Percentiles rank a stretch among this genome's conserved stretches.
Conservation (phyloP, 1,140 invertebrate species). For the Araneus ventricosus region DNA sequence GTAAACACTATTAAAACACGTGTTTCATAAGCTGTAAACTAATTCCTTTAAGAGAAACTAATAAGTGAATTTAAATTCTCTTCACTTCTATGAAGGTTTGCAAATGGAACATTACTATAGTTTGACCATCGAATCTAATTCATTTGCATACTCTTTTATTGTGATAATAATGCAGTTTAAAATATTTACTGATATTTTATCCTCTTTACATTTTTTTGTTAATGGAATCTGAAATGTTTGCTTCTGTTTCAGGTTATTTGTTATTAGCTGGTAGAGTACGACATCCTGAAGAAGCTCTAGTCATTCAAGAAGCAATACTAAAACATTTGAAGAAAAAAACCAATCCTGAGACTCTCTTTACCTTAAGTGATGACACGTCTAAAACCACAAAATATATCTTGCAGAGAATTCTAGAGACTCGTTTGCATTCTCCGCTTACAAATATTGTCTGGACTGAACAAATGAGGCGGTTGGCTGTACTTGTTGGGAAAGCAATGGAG, state of each 20-base stretch:
- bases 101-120: no score
- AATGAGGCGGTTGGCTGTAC: slow-evolving; percentile 94
- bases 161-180: background rate
- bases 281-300: slow-evolving; percentile 87
- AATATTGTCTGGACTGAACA: slow-evolving; percentile 97
- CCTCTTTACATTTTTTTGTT: background rate
- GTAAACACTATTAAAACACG: no score
- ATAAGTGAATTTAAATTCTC: no score
- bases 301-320: slow-evolving; percentile 84
- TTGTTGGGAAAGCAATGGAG: slow-evolving; percentile 91
- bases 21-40: no score
- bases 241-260: slow-evolving; percentile 85
- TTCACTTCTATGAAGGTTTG: no score
- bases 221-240: background rate
- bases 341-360: slow-evolving; percentile 84
- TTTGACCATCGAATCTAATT: no score
- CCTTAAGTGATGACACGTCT: slow-evolving; percentile 4
- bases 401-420: background rate
- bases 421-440: slow-evolving; percentile 82
- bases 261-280: slow-evolving; percentile 96
- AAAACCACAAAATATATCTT: slow-evolving; percentile 35
- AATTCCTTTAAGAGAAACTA: no score
- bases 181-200: background rate
- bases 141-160: no score
- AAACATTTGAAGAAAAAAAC: slow-evolving; percentile 92